Evolutionary conservation across 2,113 vertebrate species (phyloP), one percentile per base, ranked within the genome.

Genomic region (Aix galericulata): DNA sequence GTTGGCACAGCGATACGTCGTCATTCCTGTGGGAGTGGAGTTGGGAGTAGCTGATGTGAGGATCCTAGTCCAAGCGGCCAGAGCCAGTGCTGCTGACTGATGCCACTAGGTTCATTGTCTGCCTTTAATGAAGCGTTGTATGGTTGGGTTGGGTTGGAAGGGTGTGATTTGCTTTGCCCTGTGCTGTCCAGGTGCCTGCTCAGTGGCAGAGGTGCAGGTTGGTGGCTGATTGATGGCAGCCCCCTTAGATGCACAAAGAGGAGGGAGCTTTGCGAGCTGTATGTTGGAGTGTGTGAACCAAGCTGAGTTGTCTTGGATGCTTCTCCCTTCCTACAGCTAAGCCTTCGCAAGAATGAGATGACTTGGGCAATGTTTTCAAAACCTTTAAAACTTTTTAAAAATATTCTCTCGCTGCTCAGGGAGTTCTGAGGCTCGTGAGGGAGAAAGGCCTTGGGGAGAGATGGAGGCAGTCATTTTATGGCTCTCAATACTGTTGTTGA

Each of bases 1-100:
- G 8, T 64, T 52, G 68, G 40, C 20, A 12, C 11, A 20, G 40
- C 32, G 8, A 36, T 36, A 13, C 8, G 17, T 48, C 8, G 3
- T 31, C 0, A 0, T 66, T n/a, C 23, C 56, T 76, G 56, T n/a
- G n/a, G 55, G 40, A 88, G 42, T 4, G 14, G n/a, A n/a, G 69
- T 42, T 71, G n/a, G 50, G 12, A 59, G 6, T 48, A n/a, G 25
- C 68, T 42, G 22, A 23, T 11, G 5, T 5, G 7, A 36, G 34
- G 14, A 66, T 91, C n/a, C 38, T 29, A 71, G 17, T 10, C 31
- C 31, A 75, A 55, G 26, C 7, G 71, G 62, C 26, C 58, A 81
- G 6, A 0, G 4, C 38, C 59, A n/a, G n/a, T 71, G 14, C 29
- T 26, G 29, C 29, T 1, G 2, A 7, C 20, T 27, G 58, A 36